Conservation (phyloP, 2,888 invertebrate genomes). For the Yponomeuta malinellus region DNA sequence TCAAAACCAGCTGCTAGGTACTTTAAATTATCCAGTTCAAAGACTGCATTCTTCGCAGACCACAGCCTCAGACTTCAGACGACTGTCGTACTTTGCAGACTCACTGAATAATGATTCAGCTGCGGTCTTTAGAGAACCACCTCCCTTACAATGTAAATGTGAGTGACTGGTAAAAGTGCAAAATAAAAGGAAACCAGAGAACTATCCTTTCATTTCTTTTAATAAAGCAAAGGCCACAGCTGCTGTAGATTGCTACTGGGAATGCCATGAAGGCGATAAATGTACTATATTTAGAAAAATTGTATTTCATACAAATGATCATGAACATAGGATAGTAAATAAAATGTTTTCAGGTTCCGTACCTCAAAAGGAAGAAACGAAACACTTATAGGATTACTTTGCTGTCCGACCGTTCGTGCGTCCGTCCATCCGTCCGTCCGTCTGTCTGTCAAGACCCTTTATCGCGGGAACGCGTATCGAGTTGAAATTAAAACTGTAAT, state of each 20-base stretch:
- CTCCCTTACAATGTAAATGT: constrained; percentile 49
- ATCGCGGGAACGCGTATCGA: too few species aligned
- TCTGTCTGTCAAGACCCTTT: too few species aligned
- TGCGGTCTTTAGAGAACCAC: constrained; percentile 3
- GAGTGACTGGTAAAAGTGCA: constrained; percentile 40
- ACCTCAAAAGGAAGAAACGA: too few species aligned
- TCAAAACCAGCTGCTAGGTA: not conserved
- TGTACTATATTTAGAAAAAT: not conserved
- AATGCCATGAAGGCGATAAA: constrained; percentile 3
- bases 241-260: constrained; percentile 56
- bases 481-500: too few species aligned
- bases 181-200: constrained; percentile 37
- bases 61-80: not conserved
- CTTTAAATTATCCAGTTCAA: not conserved
- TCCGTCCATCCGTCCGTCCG: too few species aligned
- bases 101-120: constrained; percentile 14
- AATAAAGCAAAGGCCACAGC: constrained; percentile 54
- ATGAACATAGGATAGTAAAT: too few species aligned
- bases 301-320: too few species aligned
- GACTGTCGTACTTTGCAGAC: constrained; percentile 9
- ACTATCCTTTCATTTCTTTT: constrained; percentile 52
- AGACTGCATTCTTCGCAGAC: constrained; percentile 7
- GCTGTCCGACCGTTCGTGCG: too few species aligned
- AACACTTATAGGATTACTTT: too few species aligned
- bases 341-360: too few species aligned